A percentile compares a stretch with the other conserved stretches of the same genome.
Conservation (phyloP, 2,113 vertebrate species). For the Phylloscopus whistleri region DNA sequence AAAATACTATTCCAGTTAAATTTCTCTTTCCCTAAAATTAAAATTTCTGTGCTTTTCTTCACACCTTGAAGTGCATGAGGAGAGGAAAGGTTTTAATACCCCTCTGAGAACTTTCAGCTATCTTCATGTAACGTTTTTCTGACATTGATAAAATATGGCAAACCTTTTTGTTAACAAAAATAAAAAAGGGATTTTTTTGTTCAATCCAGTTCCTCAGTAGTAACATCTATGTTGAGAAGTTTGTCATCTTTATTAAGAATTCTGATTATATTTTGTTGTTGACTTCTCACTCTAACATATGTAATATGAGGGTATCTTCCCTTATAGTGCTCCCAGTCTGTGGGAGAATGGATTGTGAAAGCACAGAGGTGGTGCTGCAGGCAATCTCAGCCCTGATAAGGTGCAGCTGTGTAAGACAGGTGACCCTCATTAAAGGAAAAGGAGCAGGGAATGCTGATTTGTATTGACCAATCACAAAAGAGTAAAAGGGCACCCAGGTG, state of each 20-base stretch:
- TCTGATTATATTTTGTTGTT: neutral
- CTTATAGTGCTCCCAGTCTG: neutral
- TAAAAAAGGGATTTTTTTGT: neutral
- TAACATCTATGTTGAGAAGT: neutral
- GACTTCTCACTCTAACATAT: neutral
- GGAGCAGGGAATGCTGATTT: neutral
- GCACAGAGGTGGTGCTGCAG: neutral
- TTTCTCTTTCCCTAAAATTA: neutral
- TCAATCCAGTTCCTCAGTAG: neutral
- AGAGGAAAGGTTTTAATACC: neutral
- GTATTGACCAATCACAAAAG: neutral
- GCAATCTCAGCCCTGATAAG: neutral
- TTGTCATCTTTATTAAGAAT: neutral
- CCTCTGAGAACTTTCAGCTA: neutral
- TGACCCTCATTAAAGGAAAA: neutral
- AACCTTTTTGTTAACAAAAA: neutral
- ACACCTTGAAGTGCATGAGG: neutral
- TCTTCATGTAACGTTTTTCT: neutral
- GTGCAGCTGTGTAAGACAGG: neutral
- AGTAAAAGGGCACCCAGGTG: neutral
- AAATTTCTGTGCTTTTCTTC: neutral
- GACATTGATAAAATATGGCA: neutral
- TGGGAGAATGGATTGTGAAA: neutral
- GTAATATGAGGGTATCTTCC: neutral
- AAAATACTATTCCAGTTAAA: neutral